Evolutionary conservation across 35 echinoderm and acorn worm species (phyloP).

Genomic region (Apostichopus californicus): DNA sequence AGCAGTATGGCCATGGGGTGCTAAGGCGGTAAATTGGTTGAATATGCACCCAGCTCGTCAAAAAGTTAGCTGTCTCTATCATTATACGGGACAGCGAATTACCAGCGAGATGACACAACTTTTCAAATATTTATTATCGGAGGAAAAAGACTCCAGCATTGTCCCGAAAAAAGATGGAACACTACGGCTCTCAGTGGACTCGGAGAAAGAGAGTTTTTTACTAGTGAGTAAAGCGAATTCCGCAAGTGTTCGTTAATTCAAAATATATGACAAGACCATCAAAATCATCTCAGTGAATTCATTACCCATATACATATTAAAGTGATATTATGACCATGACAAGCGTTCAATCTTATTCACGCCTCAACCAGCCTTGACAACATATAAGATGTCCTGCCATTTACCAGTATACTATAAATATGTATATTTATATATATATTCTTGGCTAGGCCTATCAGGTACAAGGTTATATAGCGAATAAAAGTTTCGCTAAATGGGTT

Average conservation of each 20-base stretch:
- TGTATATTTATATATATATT: no score
- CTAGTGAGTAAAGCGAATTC: background rate
- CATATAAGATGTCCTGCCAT: background rate
- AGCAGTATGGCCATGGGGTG: slow-evolving; percentile 38
- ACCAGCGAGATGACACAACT: slow-evolving; percentile 51
- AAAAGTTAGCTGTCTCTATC: slow-evolving; percentile 59
- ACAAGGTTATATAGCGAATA: no score
- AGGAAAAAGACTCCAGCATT: slow-evolving; percentile 17
- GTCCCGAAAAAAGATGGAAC: slow-evolving; percentile 9
- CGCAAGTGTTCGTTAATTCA: slow-evolving; percentile 19
- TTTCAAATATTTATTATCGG: slow-evolving; percentile 52
- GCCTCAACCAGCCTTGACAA: slow-evolving; percentile 1
- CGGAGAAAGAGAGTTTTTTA: background rate
- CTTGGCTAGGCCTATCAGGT: no score
- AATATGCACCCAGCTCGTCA: slow-evolving; percentile 47
- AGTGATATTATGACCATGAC: slow-evolving; percentile 34
- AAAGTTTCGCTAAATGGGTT: no score
- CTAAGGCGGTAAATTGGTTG: slow-evolving; percentile 62
- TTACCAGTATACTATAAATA: background rate
- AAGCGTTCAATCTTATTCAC: slow-evolving; percentile 31
- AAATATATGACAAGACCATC: background rate
- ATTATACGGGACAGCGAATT: slow-evolving; percentile 54
- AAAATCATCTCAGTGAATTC: slow-evolving; percentile 21
- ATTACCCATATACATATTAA: slow-evolving; percentile 49
- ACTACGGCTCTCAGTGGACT: slow-evolving; percentile 14